Percentiles rank a stretch among this genome's conserved stretches.
Conservation (phyloP, 2,113 vertebrate species). For the Burhinus oedicnemus region DNA sequence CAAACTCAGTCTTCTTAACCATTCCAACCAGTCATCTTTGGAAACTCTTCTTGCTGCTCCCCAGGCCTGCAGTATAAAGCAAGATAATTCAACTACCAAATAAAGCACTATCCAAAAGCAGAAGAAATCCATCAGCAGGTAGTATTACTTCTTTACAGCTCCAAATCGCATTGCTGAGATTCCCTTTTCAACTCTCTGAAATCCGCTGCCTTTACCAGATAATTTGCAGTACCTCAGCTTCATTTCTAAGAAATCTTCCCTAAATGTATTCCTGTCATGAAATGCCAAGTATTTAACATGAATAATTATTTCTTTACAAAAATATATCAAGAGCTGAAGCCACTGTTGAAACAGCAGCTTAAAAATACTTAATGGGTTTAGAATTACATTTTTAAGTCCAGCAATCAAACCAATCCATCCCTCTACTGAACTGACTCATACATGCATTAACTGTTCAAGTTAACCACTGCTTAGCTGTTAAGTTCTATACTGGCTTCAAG, state of each 20-base stretch:
- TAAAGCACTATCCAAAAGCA: background rate
- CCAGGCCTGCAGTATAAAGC: slow-evolving; percentile 86
- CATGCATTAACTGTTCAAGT: background rate
- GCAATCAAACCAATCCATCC: background rate
- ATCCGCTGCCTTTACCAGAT: background rate
- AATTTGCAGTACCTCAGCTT: background rate
- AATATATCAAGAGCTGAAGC: background rate
- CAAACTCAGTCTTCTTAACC: slow-evolving; percentile 92
- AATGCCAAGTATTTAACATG: background rate
- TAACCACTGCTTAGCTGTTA: background rate
- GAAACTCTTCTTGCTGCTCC: slow-evolving; percentile 97
- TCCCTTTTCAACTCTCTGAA: background rate
- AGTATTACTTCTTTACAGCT: background rate
- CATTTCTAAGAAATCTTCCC: background rate
- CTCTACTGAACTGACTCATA: background rate
- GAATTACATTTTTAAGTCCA: background rate
- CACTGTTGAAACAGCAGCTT: background rate
- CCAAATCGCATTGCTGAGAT: background rate
- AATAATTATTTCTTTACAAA: background rate
- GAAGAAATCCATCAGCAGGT: background rate
- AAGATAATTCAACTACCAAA: background rate
- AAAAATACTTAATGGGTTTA: background rate
- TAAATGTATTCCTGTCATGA: background rate
- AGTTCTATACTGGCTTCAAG: background rate
- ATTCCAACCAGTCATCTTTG: slow-evolving; percentile 98